Evolutionary conservation across 2,113 vertebrate species (phyloP), one percentile per base, ranked within the genome.

Genomic region (Lampris megalopsis): DNA sequence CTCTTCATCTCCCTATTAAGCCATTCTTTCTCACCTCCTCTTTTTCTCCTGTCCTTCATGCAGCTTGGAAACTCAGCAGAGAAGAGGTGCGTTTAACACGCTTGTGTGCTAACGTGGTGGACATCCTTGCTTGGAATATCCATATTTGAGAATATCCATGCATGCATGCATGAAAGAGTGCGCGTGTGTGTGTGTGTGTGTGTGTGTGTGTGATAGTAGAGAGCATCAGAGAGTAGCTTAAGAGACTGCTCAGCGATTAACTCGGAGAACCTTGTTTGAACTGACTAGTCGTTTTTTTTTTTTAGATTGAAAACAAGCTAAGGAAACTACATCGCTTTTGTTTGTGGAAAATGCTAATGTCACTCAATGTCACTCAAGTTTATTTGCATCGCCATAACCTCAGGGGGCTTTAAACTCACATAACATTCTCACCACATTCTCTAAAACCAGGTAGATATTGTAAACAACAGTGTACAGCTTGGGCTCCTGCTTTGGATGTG

Each of bases 121-220:
- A 3, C 35, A 43, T 5, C n/a, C 8, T 37, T 67, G 9, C 43
- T 56, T 4, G 6, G 37, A 10, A 9, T 41, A 13, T 53, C 64
- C 2, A 24, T 53, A 6, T 66, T 36, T 52, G 24, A 24, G 37
- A 10, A 9, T 41, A 13, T 53, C 64, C 2, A 24, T 53, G 13
- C 53, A 35, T 52, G 61, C 42, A 4, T 54, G 65, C 24, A 9
- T 54, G 24, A 4, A 43, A 13, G 54, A 38, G 43, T 13, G 53
- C 6, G 9, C 9, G 41, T 68, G 67, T 56, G n/a, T 63, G 62
- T 9, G 7, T 47, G 63, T 49, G 63, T 65, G 47, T 38, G 8
- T 40, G 62, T 36, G 62, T 9, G 62, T 37, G 62, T 48, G n/a
- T 64, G 6, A 43, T 8, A 43, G 10, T 6, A 7, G 41, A 43